Percentiles rank a stretch among this genome's conserved stretches.
phyloP scores from a whole-genome alignment of 2,888 invertebrate species.

The Leptinotarsa peninsularis region DNA sequence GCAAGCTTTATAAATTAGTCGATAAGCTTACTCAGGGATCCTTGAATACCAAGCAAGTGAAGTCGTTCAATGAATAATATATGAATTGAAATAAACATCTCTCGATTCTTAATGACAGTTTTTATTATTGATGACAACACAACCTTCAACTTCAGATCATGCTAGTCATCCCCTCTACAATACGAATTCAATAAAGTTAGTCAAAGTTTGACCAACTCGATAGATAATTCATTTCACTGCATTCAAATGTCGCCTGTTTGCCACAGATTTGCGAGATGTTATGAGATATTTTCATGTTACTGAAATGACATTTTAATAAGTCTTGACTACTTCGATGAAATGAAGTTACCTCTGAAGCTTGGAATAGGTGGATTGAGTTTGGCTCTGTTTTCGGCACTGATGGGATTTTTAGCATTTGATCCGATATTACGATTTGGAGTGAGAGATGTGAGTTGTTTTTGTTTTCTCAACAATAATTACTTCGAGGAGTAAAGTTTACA shows the following conservation, averaged over 20 bases:
- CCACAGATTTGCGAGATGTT: not conserved
- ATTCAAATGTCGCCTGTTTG: constrained; percentile 5
- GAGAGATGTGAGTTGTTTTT: constrained; percentile 53
- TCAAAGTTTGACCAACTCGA: constrained; percentile 27
- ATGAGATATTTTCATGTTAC: not conserved
- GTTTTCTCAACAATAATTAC: not conserved
- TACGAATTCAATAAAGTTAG: constrained; percentile 26
- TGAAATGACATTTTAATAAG: not conserved
- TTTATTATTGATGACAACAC: constrained; percentile 32
- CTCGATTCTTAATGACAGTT: constrained; percentile 34
- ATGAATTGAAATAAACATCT: constrained; percentile 21
- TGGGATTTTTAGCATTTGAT: constrained; percentile 74
- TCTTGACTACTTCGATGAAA: constrained; percentile 41
- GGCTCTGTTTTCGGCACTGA: constrained; percentile 72
- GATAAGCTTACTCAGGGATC: not conserved
- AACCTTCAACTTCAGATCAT: constrained; percentile 29
- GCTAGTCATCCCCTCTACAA: constrained; percentile 23
- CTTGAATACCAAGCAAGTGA: too few species aligned
- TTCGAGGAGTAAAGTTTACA: too few species aligned
- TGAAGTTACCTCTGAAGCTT: constrained; percentile 67
- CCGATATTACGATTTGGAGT: constrained; percentile 50
- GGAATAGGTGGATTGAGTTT: constrained; percentile 69
- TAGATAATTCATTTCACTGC: constrained; percentile 20
- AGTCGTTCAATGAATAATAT: not conserved
- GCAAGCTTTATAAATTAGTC: not conserved